A percentile compares a stretch with the other conserved stretches of the same genome.
phyloP scores from a whole-genome alignment of 2,797 vertebrate genomes.

The Sebastes minor region DNA sequence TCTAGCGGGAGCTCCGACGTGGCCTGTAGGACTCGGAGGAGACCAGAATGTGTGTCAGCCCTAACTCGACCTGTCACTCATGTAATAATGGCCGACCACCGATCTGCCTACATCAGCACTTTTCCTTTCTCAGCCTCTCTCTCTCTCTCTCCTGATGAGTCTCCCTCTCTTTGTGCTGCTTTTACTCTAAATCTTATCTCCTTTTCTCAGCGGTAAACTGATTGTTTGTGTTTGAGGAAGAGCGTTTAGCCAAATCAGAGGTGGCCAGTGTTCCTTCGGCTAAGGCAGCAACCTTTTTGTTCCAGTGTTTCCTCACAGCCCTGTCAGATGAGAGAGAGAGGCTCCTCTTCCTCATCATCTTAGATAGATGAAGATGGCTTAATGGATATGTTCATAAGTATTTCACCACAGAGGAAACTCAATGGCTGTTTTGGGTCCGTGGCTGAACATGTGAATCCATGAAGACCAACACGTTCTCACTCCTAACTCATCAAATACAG shows the following conservation, averaged over 20 bases:
- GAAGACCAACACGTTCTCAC: not conserved
- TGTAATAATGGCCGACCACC: not conserved
- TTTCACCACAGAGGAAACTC: not conserved
- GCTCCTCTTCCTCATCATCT: not conserved
- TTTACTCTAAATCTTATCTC: not conserved
- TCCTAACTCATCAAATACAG: too few species aligned
- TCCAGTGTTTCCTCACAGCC: not conserved
- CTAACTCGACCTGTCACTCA: slow-evolving; percentile 40
- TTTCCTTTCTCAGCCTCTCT: not conserved
- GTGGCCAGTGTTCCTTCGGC: not conserved
- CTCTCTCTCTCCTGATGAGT: not conserved
- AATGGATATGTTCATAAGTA: not conserved
- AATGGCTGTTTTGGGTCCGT: not conserved
- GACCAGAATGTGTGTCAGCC: slow-evolving; percentile 27
- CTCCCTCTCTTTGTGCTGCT: not conserved
- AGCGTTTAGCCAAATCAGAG: too few species aligned
- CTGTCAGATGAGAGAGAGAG: not conserved
- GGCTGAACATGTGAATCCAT: not conserved
- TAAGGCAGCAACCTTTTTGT: not conserved
- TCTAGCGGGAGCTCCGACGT: not conserved
- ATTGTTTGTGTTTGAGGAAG: not conserved
- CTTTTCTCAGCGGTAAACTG: not conserved
- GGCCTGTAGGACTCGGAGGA: slow-evolving; percentile 14
- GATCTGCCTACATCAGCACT: slow-evolving; percentile 29
- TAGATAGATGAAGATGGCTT: not conserved